phyloP scores from a whole-genome alignment of 2,113 vertebrate species.

The Microcebus murinus region DNA sequence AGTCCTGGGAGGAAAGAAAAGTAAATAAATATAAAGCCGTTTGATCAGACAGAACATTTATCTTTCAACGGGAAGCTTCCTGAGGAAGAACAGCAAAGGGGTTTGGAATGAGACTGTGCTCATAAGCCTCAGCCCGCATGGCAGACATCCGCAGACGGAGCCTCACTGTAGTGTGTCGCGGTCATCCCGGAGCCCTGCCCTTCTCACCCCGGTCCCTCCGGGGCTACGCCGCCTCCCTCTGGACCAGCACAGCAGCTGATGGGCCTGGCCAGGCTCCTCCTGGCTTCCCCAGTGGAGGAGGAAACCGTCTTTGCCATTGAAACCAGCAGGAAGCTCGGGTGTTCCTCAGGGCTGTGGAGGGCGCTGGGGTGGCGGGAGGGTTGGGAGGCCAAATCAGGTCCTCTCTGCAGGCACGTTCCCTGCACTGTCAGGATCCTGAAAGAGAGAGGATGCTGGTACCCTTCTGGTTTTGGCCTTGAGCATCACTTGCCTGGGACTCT shows the following conservation, averaged over 20 bases:
- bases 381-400: neutral
- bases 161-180: fast-evolving
- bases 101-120: neutral
- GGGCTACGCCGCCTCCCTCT: neutral
- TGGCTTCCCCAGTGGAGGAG: neutral
- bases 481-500: neutral
- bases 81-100: conserved; percentile 37
- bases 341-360: neutral
- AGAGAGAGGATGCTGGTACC: neutral
- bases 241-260: neutral
- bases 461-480: neutral
- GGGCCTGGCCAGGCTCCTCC: neutral
- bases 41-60: conserved; percentile 56
- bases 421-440: neutral
- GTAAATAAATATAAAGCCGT: conserved; percentile 51
- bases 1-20: conserved; percentile 49
- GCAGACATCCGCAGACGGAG: neutral
- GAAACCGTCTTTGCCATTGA: neutral
- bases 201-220: neutral
- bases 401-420: neutral
- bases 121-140: fast-evolving
- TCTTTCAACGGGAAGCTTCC: conserved; percentile 64
- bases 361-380: neutral
- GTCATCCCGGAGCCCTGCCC: neutral
- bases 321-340: fast-evolving